These are phyloP conservation scores for Melanerpes aurifrons DNA, from an alignment of 2,113 vertebrate genomes.

Conservation along the genomic window DNA sequence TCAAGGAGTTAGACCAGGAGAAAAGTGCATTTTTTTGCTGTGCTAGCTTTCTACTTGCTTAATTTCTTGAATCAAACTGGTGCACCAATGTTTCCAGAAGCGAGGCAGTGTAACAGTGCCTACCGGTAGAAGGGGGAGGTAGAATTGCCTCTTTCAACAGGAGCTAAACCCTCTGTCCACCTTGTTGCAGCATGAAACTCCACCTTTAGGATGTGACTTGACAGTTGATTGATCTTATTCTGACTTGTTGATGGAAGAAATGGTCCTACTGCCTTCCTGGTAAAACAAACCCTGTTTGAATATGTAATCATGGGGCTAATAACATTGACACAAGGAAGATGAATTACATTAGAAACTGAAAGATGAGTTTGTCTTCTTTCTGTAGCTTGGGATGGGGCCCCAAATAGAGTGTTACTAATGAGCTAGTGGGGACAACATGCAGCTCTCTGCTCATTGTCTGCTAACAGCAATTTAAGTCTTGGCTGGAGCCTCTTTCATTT, in stretches of 20 bases:
- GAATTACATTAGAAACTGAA: background rate
- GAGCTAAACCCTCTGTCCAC: background rate
- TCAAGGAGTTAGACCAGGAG: slow-evolving; percentile 2
- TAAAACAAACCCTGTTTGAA: slow-evolving; percentile 5
- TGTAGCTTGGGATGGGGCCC: background rate
- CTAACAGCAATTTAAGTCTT: slow-evolving; percentile 35
- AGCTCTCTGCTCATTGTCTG: slow-evolving; percentile 32
- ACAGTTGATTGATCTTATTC: background rate
- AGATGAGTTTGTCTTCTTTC: background rate
- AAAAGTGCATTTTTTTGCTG: background rate
- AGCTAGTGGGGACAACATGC: background rate
- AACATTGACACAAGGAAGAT: background rate
- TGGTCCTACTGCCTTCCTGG: background rate
- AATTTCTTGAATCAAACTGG: background rate
- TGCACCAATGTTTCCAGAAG: background rate
- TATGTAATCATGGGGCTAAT: background rate
- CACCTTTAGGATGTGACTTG: background rate
- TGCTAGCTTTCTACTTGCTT: background rate
- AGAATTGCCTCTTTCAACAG: background rate
- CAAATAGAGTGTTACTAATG: slow-evolving; percentile 6
- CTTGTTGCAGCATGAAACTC: background rate
- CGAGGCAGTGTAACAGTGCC: background rate
- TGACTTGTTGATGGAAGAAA: background rate
- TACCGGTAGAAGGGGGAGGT: background rate
- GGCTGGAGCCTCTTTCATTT: slow-evolving; percentile 25